phyloP scores from a whole-genome alignment of 1,140 invertebrate species.

The Brachionus plicatilis region DNA sequence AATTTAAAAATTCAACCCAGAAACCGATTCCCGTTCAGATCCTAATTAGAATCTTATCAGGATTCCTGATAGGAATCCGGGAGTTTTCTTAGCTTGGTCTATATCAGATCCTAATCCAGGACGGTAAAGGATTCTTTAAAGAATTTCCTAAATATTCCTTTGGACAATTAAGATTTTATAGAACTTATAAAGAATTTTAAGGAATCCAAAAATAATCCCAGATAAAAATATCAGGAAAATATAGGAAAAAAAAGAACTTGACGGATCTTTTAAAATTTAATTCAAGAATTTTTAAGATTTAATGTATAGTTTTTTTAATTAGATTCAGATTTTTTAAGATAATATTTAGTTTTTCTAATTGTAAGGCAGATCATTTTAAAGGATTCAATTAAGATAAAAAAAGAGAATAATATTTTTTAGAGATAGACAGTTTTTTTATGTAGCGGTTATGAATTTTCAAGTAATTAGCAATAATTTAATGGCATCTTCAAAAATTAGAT shows the following conservation, averaged over 20 bases:
- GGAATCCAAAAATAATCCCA: neutral
- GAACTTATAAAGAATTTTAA: neutral
- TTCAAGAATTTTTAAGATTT: neutral
- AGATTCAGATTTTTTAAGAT: too few relatives aligned
- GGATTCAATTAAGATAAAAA: too few relatives aligned
- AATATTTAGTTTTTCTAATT: too few relatives aligned
- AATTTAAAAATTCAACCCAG: too few relatives aligned
- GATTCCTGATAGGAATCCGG: too few relatives aligned
- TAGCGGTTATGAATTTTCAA: too few relatives aligned
- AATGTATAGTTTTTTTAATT: too few relatives aligned
- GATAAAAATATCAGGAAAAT: neutral
- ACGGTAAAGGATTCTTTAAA: neutral
- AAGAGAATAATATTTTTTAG: too few relatives aligned
- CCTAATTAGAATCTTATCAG: neutral
- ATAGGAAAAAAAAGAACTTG: neutral
- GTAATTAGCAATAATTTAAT: too few relatives aligned
- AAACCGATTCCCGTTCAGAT: neutral
- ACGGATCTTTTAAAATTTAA: neutral
- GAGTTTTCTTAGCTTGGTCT: neutral
- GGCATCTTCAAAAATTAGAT: too few relatives aligned
- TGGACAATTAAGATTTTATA: neutral
- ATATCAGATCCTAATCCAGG: neutral
- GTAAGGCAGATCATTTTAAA: too few relatives aligned
- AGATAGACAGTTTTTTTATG: too few relatives aligned
- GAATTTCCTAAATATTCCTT: neutral